These are phyloP conservation scores for Tachuris rubrigastra DNA, from an alignment of 2,113 vertebrate genomes.

Conservation along the genomic window DNA sequence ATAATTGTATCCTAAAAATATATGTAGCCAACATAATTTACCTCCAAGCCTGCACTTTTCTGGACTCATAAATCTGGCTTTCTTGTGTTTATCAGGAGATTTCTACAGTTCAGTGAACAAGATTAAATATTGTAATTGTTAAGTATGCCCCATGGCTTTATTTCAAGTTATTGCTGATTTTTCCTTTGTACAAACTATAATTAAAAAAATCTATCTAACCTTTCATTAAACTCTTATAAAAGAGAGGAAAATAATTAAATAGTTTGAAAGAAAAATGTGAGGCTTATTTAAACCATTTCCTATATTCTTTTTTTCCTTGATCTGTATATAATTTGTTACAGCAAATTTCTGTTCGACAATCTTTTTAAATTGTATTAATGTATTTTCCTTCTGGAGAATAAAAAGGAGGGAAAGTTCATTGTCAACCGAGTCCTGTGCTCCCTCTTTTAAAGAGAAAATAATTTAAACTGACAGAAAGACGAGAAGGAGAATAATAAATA, in stretches of 20 bases:
- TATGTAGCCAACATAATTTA: background rate
- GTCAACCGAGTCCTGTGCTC: background rate
- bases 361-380: background rate
- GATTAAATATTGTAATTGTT: conserved; percentile 16
- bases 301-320: background rate
- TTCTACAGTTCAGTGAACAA: background rate
- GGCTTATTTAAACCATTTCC: background rate
- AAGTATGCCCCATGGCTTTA: background rate
- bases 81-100: background rate
- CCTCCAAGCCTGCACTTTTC: background rate
- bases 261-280: background rate
- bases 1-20: background rate
- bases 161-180: background rate
- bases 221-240: conserved; percentile 1
- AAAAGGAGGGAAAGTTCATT: background rate
- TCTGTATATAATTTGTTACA: background rate
- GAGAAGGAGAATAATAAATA: conserved; percentile 16
- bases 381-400: background rate
- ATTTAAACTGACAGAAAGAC: background rate
- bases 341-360: background rate
- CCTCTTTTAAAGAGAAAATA: background rate
- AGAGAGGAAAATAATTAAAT: background rate
- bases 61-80: background rate
- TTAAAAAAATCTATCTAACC: background rate
- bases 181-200: background rate